Percentiles rank a stretch among this genome's conserved stretches.
Conservation (phyloP, 2,113 vertebrate species). For the Malurus alboscapulatus region DNA sequence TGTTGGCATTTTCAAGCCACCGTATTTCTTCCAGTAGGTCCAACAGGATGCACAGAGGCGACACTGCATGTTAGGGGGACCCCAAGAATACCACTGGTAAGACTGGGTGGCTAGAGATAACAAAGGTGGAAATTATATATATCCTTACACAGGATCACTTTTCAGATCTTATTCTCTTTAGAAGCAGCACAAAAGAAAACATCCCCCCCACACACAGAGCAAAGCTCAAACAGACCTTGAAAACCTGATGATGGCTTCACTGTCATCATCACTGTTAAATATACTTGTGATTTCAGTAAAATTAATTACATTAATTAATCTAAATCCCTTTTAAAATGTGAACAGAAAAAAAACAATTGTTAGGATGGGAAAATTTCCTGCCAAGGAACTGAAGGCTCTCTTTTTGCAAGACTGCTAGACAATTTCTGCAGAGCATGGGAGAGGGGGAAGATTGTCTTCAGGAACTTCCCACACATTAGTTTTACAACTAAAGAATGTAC, state of each 20-base stretch:
- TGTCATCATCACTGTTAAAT: neutral
- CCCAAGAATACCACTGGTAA: conserved; percentile 99
- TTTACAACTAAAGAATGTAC: neutral
- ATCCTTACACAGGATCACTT: conserved; percentile 72
- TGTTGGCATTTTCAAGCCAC: conserved; percentile 98
- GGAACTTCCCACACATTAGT: neutral
- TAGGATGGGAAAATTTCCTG: neutral
- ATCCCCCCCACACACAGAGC: neutral
- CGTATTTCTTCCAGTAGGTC: conserved; percentile 99
- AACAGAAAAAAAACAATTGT: neutral
- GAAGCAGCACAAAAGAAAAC: conserved; percentile 32
- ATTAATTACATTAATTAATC: neutral
- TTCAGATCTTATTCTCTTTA: conserved; percentile 48
- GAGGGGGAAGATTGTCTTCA: neutral
- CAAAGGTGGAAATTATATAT: conserved; percentile 76
- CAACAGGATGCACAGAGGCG: conserved; percentile 96
- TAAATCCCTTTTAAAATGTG: neutral
- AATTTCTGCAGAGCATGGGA: neutral
- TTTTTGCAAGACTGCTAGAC: neutral
- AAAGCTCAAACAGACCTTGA: neutral
- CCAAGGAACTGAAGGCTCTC: neutral
- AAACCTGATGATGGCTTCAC: neutral
- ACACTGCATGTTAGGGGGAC: conserved; percentile 98
- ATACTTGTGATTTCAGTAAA: neutral
- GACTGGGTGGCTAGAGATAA: conserved; percentile 89